Conservation (phyloP, 2,113 vertebrate genomes). For the Alaudala cheleensis region DNA sequence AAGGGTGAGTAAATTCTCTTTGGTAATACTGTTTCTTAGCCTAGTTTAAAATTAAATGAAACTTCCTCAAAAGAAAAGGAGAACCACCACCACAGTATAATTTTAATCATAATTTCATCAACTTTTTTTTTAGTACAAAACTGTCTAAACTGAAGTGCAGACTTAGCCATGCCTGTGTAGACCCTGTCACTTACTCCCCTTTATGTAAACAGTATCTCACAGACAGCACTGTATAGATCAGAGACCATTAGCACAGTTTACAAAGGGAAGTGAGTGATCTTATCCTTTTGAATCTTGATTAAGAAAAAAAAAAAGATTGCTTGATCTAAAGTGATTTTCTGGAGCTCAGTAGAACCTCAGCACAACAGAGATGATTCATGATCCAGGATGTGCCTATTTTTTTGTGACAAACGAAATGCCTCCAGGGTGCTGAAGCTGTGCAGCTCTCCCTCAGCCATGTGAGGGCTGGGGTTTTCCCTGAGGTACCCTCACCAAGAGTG, state of each 20-base stretch:
- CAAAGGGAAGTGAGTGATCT: neutral
- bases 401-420: neutral
- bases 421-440: neutral
- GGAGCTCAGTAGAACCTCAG: neutral
- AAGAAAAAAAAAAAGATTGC: neutral
- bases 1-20: neutral
- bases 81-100: neutral
- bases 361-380: neutral
- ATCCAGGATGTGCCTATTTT: neutral
- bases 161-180: neutral
- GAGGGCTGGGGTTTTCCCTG: neutral
- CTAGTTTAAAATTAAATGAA: neutral
- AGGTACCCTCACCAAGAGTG: neutral
- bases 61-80: neutral
- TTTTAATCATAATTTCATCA: neutral
- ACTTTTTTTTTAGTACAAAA: neutral
- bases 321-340: neutral
- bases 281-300: constrained; percentile 2
- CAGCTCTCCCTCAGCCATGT: neutral
- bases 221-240: neutral
- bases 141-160: neutral
- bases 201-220: neutral
- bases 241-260: constrained; percentile 24
- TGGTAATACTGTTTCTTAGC: neutral
- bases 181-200: neutral